Evolutionary conservation across 1,140 invertebrate genomes (phyloP), one percentile per base, ranked within the genome.

Genomic region (Pogonomyrmex californicus): DNA sequence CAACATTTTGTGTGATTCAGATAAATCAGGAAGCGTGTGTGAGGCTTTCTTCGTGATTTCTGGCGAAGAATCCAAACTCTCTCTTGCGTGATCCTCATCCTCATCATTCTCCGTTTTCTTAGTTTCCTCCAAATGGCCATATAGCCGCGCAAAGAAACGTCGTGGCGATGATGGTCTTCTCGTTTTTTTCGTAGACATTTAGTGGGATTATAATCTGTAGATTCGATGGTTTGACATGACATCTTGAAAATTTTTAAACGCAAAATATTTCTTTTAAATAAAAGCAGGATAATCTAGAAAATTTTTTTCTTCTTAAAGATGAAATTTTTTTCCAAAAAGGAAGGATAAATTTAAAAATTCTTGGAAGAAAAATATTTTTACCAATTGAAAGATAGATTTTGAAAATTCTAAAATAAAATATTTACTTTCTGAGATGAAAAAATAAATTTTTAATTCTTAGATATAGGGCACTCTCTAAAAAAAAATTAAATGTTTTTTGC

Each of bases 111-210:
- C 87, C 7, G 73, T 65, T 10, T 85, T 89, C 71, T 92, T 92
- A 12, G 88, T 92, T 54, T 94, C 91, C 68, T 97, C 97, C 1
- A 97, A 93, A 79, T 97, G 96, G 1, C 96, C 97, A 76, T 97
- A 97, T 14, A 97, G 93, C 47, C 96, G 94, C 7, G 96, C 96
- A 88, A 97, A 97, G 92, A 97, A 97, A 89, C 96, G 96, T 47
- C 96, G 93, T 17, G 97, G 97, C 0, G 96, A 97, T 4, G 96
- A 97, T 12, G 97, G 97, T 38, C 96, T 92, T 44, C 91, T 91
- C 7, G 73, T 78, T 77, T 93, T 94, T 7, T 92, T 88, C 86
- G 93, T 17, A 44, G 79, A 92, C 94, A 94, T 94, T 89, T 89
- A 78, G 63, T 0, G 14, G 1, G 17, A 4, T 14, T 36, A 38